Conservation (phyloP, 2,113 vertebrate genomes). For the Casuarius casuarius region DNA sequence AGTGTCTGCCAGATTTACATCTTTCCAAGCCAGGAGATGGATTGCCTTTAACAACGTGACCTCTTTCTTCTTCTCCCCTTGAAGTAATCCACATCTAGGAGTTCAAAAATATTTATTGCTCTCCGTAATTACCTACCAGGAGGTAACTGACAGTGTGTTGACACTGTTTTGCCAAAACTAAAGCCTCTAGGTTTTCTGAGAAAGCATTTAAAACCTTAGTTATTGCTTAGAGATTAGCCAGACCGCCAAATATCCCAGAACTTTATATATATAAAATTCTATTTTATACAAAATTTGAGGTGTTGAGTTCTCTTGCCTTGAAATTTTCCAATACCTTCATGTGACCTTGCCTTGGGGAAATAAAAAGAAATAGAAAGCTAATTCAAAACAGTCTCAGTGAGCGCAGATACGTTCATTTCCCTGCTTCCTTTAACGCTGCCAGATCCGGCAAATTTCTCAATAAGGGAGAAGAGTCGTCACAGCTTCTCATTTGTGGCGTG, state of each 20-base stretch:
- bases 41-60: conserved; percentile 46
- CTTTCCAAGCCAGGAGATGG: conserved; percentile 15
- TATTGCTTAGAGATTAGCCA: conserved; percentile 70
- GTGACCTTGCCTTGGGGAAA: conserved; percentile 46
- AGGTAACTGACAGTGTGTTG: conserved; percentile 72
- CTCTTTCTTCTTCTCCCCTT: conserved; percentile 24
- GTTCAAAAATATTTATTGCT: conserved; percentile 66
- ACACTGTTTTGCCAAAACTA: conserved; percentile 74
- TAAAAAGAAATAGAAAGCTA: conserved; percentile 48
- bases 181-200: conserved; percentile 71
- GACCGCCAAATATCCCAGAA: conserved; percentile 51
- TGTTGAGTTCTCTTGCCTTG: conserved; percentile 60
- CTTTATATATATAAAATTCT: conserved; percentile 31
- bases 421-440: background rate
- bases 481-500: background rate
- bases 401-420: conserved; percentile 13
- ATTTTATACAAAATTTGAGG: conserved; percentile 47
- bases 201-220: conserved; percentile 69
- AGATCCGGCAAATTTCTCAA: conserved; percentile 5
- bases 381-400: conserved; percentile 50
- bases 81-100: conserved; percentile 43
- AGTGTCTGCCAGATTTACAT: background rate
- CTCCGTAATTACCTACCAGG: conserved; percentile 71
- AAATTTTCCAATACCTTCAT: conserved; percentile 35
- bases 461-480: conserved; percentile 15